Conservation (phyloP, 2,113 vertebrate genomes). For the Chlamydotis undulata region DNA sequence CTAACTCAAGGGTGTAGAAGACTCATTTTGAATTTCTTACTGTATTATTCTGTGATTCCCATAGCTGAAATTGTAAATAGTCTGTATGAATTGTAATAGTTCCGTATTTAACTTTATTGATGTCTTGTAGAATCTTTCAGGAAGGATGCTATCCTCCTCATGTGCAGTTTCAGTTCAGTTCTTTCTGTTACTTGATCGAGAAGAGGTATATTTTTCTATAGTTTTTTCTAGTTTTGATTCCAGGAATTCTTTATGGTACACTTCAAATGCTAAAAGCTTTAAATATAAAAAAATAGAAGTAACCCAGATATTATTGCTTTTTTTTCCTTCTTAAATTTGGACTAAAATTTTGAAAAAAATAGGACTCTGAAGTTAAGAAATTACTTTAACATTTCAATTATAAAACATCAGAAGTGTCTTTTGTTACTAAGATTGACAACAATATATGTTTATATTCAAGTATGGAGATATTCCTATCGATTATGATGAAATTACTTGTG, state of each 20-base stretch:
- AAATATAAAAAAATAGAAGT: background rate
- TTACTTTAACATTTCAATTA: background rate
- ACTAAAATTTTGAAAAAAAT: background rate
- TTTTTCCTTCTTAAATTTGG: background rate
- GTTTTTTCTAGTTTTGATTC: background rate
- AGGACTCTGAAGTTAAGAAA: background rate
- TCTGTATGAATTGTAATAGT: background rate
- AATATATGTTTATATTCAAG: background rate
- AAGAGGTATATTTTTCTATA: background rate
- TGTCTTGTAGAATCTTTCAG: background rate
- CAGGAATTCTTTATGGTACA: background rate
- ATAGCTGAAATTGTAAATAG: background rate
- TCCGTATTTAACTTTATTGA: background rate
- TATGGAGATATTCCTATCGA: background rate
- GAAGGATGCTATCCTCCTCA: background rate
- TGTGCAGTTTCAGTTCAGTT: background rate
- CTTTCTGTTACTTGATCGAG: background rate
- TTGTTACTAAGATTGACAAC: background rate
- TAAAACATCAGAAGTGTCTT: background rate
- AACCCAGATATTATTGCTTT: background rate
- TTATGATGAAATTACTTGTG: background rate
- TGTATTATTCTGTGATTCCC: background rate
- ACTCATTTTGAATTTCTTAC: background rate
- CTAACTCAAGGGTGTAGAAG: background rate
- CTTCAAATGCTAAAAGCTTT: background rate